Conservation (phyloP, 1,140 invertebrate species). For the Drosophila asahinai region DNA sequence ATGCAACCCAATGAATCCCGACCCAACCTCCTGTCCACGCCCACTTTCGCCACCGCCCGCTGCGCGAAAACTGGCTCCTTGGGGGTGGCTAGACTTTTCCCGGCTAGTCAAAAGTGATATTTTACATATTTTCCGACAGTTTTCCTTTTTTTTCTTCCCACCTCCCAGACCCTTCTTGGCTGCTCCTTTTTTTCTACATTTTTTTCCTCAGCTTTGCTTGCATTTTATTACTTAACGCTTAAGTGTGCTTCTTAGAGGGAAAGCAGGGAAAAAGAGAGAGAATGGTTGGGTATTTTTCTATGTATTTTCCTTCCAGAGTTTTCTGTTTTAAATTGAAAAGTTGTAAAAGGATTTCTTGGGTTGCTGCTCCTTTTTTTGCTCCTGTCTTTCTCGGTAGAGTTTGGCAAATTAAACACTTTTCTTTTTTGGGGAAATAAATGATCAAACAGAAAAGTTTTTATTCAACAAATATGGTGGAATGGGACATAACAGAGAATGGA, state of each 20-base stretch:
- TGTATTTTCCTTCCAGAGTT: conserved; percentile 42
- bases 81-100: conserved; percentile 64
- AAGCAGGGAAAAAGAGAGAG: not conserved
- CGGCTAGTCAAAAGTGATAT: conserved; percentile 74
- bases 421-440: conserved; percentile 61
- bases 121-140: conserved; percentile 73
- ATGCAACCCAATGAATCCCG: conserved; percentile 56
- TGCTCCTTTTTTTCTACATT: conserved; percentile 60
- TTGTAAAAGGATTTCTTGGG: conserved; percentile 63
- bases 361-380: conserved; percentile 21
- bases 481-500: conserved; percentile 2
- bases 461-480: conserved; percentile 53
- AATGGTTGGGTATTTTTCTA: conserved; percentile 24
- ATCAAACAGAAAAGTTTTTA: conserved; percentile 68
- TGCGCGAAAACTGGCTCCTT: conserved; percentile 60
- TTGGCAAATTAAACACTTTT: conserved; percentile 51
- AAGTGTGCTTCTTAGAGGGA: conserved; percentile 62
- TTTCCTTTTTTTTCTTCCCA: conserved; percentile 22
- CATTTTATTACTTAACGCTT: conserved; percentile 82
- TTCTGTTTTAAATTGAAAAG: conserved; percentile 74
- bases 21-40: conserved; percentile 11
- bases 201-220: conserved; percentile 72
- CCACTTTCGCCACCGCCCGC: conserved; percentile 22
- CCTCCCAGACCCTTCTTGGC: conserved; percentile 30
- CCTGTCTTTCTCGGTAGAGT: not conserved